Evolutionary conservation across 2,888 invertebrate species (phyloP).

Genomic region (Trissoscelio sp.): DNA sequence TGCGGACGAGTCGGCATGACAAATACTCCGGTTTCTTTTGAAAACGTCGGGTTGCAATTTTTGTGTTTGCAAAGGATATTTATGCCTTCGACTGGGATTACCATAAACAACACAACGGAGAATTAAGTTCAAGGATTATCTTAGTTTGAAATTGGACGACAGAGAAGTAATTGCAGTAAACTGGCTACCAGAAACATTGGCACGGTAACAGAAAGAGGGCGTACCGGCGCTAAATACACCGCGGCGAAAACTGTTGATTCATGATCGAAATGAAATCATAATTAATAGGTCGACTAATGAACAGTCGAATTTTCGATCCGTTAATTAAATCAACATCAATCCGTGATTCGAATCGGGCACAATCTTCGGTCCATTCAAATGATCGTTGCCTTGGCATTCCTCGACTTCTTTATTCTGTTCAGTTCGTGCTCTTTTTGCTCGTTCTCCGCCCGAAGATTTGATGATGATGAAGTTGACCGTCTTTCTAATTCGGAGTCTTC

Average conservation of each 20-base stretch:
- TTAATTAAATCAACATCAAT: constrained; percentile 46
- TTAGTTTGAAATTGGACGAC: constrained; percentile 78
- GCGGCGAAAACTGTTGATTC: constrained; percentile 56
- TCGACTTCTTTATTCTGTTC: constrained; percentile 57
- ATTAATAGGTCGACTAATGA: constrained; percentile 58
- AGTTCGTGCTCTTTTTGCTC: constrained; percentile 43
- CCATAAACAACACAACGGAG: constrained; percentile 81
- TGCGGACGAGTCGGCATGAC: constrained; percentile 26
- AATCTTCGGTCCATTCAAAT: constrained; percentile 59
- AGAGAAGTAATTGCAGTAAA: constrained; percentile 79
- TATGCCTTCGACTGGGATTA: constrained; percentile 80
- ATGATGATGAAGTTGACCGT: constrained; percentile 82
- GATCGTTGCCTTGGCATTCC: constrained; percentile 58
- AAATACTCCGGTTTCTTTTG: constrained; percentile 41
- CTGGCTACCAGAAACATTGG: constrained; percentile 73
- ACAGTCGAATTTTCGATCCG: constrained; percentile 37
- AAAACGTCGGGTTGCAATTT: constrained; percentile 78
- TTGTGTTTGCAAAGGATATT: constrained; percentile 81
- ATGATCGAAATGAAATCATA: constrained; percentile 59
- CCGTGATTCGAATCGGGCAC: constrained; percentile 32
- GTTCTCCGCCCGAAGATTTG: constrained; percentile 73
- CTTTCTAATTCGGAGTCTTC: constrained; percentile 72
- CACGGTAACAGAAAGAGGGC: constrained; percentile 73
- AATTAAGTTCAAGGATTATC: constrained; percentile 79
- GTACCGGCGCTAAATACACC: constrained; percentile 59